phyloP scores from a whole-genome alignment of 2,888 invertebrate species.

The Oxystoma pomonae region DNA sequence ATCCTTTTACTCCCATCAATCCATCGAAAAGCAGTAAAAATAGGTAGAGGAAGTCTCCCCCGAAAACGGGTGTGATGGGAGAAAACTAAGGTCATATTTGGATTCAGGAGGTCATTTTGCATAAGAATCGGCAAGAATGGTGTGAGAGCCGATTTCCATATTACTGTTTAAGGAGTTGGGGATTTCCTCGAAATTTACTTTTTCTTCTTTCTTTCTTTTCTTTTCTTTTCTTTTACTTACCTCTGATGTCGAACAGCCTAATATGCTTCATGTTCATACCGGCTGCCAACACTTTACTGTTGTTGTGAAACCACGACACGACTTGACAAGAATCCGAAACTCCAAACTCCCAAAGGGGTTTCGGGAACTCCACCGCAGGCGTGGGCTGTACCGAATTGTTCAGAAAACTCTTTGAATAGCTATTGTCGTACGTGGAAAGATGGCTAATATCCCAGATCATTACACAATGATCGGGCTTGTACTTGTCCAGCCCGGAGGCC shows the following conservation, averaged over 20 bases:
- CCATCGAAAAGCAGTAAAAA: too few species aligned
- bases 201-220: too few species aligned
- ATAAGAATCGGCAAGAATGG: too few species aligned
- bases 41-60: too few species aligned
- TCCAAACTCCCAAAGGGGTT: conserved; percentile 72
- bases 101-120: too few species aligned
- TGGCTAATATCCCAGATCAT: conserved; percentile 82
- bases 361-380: conserved; percentile 51
- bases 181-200: too few species aligned
- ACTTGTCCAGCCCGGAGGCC: conserved; percentile 85
- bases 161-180: too few species aligned
- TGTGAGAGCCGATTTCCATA: too few species aligned
- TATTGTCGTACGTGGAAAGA: conserved; percentile 33
- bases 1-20: too few species aligned
- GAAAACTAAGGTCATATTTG: too few species aligned
- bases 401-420: conserved; percentile 25
- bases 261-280: conserved; percentile 88
- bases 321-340: conserved; percentile 81
- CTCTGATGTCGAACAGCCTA: conserved; percentile 85
- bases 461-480: conserved; percentile 83
- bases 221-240: conserved; percentile 51
- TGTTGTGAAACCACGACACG: conserved; percentile 76
- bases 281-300: conserved; percentile 73
- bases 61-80: too few species aligned
- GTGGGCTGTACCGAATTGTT: conserved; percentile 40